These are phyloP conservation scores for Theonella swinhoei DNA, from an alignment of 37 sponge, comb jelly and placozoan genomes.

Conservation along the genomic window DNA sequence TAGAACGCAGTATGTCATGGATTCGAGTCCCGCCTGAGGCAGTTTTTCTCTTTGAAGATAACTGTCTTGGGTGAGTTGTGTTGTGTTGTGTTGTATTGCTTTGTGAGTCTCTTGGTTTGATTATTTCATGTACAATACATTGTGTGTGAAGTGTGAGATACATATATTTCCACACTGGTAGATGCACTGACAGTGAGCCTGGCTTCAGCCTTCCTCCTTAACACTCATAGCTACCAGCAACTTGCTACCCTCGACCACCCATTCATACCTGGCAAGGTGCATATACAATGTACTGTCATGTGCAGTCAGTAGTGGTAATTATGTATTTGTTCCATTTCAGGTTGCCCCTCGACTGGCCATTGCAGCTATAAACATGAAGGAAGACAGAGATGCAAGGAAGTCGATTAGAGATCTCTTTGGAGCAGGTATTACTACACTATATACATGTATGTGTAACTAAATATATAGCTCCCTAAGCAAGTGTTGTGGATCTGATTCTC, in stretches of 20 bases:
- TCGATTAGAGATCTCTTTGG: constrained; percentile 71
- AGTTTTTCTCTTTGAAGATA: no score
- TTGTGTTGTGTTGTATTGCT: no score
- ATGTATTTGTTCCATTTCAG: constrained; percentile 22
- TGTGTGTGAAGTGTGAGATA: no score
- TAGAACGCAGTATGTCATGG: no score
- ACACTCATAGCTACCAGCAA: constrained; percentile 55
- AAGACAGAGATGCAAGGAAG: constrained; percentile 53
- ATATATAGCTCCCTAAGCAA: not conserved
- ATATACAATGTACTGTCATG: not conserved
- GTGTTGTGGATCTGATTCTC: no score
- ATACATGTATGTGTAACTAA: no score
- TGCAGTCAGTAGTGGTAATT: not conserved
- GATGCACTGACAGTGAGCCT: constrained; percentile 35
- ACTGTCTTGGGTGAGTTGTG: no score
- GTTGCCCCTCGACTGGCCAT: constrained; percentile 57
- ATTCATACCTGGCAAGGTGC: constrained; percentile 40
- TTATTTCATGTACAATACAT: no score
- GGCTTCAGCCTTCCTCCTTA: constrained; percentile 76
- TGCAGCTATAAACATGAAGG: constrained; percentile 39
- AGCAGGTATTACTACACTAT: constrained; percentile 41
- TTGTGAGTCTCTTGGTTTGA: no score
- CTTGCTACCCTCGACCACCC: constrained; percentile 22
- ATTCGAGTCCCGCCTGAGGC: no score
- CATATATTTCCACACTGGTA: no score